Evolutionary conservation across 2,888 invertebrate genomes (phyloP).

Genomic region (Drosophila meridionalis): DNA sequence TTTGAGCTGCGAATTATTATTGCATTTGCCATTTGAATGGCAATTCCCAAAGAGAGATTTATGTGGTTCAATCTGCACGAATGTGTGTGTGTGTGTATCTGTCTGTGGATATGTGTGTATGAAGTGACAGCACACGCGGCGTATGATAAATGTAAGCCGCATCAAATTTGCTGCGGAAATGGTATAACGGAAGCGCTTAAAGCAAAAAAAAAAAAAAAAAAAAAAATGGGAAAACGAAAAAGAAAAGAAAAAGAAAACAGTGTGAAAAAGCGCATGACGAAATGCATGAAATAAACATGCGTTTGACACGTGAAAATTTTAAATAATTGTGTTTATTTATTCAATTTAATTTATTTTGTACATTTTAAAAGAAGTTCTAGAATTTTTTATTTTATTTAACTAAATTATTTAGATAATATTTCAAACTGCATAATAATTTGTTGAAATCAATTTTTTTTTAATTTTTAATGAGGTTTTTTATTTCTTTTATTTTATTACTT

Average conservation of each 20-base stretch:
- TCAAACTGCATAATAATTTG: too few relatives aligned
- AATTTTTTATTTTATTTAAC: not conserved
- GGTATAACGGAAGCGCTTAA: conserved; percentile 56
- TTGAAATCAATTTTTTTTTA: too few relatives aligned
- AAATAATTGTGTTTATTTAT: not conserved
- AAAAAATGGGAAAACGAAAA: not conserved
- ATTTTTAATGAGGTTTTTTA: too few relatives aligned
- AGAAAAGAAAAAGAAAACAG: conserved; percentile 1
- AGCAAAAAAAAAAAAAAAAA: conserved; percentile 23
- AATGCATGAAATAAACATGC: conserved; percentile 1
- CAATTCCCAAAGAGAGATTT: conserved; percentile 45
- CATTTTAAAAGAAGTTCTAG: not conserved
- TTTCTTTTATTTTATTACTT: too few relatives aligned
- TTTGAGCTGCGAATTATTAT: conserved; percentile 68
- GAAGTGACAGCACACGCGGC: conserved; percentile 44
- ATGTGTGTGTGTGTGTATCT: conserved; percentile 6
- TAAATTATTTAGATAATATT: too few relatives aligned
- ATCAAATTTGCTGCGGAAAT: conserved; percentile 63
- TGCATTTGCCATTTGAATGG: conserved; percentile 68
- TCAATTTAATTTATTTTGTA: not conserved
- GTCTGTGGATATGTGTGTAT: conserved; percentile 18
- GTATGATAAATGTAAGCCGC: conserved; percentile 69
- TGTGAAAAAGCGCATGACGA: conserved; percentile 1
- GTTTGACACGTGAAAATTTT: not conserved
- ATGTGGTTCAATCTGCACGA: conserved; percentile 17